Percentiles rank a stretch among this genome's conserved stretches.
Evolutionary conservation across 2,113 vertebrate genomes (phyloP).

Genomic region (Eudyptes chrysolophus): DNA sequence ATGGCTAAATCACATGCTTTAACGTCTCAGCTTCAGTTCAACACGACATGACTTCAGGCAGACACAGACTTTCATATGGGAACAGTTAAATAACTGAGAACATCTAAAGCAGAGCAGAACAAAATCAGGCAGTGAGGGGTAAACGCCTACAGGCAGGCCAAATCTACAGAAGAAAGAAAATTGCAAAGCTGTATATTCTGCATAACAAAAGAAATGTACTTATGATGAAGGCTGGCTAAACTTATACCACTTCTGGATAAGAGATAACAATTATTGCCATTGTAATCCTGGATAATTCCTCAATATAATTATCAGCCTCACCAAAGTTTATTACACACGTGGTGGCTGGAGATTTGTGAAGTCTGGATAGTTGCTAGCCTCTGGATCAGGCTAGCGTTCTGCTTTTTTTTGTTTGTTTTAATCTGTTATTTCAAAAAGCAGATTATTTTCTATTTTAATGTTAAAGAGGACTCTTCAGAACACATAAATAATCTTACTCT

Average conservation of each 20-base stretch:
- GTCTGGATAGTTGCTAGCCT: not conserved
- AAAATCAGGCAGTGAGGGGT: conserved; percentile 49
- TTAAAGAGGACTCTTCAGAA: conserved; percentile 16
- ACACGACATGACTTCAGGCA: conserved; percentile 33
- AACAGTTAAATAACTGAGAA: conserved; percentile 49
- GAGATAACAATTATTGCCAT: conserved; percentile 27
- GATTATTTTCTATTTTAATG: conserved; percentile 41
- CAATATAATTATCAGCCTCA: not conserved
- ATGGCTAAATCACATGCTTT: conserved; percentile 33
- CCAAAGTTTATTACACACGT: not conserved
- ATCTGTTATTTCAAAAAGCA: conserved; percentile 30
- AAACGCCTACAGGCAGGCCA: conserved; percentile 31
- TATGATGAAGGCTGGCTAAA: not conserved
- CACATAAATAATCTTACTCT: not conserved
- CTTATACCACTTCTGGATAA: not conserved
- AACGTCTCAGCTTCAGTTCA: conserved; percentile 39
- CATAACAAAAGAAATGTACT: conserved; percentile 18
- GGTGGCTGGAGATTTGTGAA: not conserved
- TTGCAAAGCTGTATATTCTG: not conserved
- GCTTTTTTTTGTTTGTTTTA: not conserved
- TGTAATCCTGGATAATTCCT: conserved; percentile 38
- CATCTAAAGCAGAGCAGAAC: conserved; percentile 35
- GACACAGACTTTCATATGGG: conserved; percentile 44
- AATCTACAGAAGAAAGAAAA: not conserved
- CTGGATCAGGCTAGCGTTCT: not conserved